Base-by-base conservation (phyloP, 2,888 invertebrate species). In the Lumbricus terrestris region DNA sequence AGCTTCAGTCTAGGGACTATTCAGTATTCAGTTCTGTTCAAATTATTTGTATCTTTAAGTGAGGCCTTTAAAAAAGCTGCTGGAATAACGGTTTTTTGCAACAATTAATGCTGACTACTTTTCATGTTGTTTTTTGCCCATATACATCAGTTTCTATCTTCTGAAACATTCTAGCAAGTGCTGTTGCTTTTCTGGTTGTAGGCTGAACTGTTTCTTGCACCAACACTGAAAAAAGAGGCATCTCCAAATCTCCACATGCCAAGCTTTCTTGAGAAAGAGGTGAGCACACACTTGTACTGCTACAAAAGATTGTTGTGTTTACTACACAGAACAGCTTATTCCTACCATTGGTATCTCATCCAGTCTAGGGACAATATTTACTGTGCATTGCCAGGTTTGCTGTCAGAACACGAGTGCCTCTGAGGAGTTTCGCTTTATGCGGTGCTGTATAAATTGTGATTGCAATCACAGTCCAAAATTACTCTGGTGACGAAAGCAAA, bases 221-320 rank as follows among this genome's bases (percentile, higher is more conserved):
- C 97, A 0, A 98, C 98, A 0, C 97, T 98, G 94, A 99, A 99
- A 94, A 99, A 98, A 94, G 99, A 99, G 96, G 98, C 99, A 0
- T 97, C 97, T 95, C 97, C 98, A 0, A 98, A 98, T 94, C 95
- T 99, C 89, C 97, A 97, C 95, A 99, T 99, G 96, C 98, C 98
- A 8, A 96, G 96, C 4, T 98, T 98, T 95, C 95, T 99, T 82
- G 96, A 96, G 0, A 97, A 97, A 93, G 99, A 99, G 95, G 97
- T 97, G 18, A 18, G 29, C 29, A 42, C 20, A 18, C 29, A 42
- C 20, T 35, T 69, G 29, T 0, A 69, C 1, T n/a, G 69, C 29
- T 69, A n/a, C 69, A 29, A 69, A n/a, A n/a, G 69, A 69, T n/a
- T 69, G n/a, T 69, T 69, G 6, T n/a, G n/a, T n/a, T n/a, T 40